Conservation (phyloP, 2,888 invertebrate species). For the Ferdinandea cuprea region DNA sequence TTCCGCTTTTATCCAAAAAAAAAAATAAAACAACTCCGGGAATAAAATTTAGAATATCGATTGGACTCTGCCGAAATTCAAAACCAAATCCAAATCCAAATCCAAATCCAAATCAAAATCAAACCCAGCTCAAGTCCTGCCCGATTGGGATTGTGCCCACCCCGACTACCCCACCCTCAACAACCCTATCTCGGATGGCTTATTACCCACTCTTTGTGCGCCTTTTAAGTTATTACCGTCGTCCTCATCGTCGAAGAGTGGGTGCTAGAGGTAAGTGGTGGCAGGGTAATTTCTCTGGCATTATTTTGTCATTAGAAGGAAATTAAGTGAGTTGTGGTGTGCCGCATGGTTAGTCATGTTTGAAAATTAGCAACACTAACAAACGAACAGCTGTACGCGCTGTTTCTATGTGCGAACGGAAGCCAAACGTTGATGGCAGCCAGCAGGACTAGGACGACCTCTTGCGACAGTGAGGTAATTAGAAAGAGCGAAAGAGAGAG, state of each 20-base stretch:
- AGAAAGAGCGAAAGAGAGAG: no score
- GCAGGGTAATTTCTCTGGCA: constrained; percentile 65
- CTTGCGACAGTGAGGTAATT: constrained; percentile 60
- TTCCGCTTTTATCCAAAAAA: not conserved
- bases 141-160: no score
- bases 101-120: constrained; percentile 34
- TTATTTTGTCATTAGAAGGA: constrained; percentile 74
- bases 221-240: constrained; percentile 42
- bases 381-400: constrained; percentile 37
- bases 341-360: constrained; percentile 72
- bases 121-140: not conserved
- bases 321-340: constrained; percentile 70
- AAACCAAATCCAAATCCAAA: not conserved
- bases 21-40: no score
- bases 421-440: not conserved
- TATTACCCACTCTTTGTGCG: constrained; percentile 10
- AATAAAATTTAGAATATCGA: constrained; percentile 63
- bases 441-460: constrained; percentile 10
- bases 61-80: constrained; percentile 43
- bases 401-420: not conserved
- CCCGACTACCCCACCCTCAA: not conserved
- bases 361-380: constrained; percentile 70
- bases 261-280: constrained; percentile 15
- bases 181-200: constrained; percentile 8
- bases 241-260: no score